Base-by-base conservation (phyloP, 2,113 vertebrate genomes). In the Bagarius yarrelli region DNA sequence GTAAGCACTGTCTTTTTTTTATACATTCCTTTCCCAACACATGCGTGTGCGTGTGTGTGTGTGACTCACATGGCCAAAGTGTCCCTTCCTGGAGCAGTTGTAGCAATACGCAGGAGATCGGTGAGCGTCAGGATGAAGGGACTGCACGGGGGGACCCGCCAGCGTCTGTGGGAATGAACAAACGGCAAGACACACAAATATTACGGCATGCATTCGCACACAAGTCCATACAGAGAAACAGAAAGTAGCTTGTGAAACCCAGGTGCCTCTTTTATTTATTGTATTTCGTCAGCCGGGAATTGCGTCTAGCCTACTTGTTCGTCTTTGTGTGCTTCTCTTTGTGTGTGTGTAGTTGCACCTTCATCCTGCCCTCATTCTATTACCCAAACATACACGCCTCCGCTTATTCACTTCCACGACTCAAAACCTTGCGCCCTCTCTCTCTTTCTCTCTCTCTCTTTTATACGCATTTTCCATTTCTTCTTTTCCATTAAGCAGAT, bases 21-120 rank as follows among this genome's bases (percentile, higher is more conserved):
- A 16, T 32, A 12, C 13, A 25, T 14, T 13, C 44, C 11, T 47
- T 47, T 47, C 44, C 9, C 5, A n/a, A n/a, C n/a, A n/a, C n/a
- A 40, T 32, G 25, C 50, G 44, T 50, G 57, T 75, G 59, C 32
- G 34, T 27, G 53, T 36, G 72, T 74, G 50, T 74, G 34, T 30
- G 71, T 59, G 30, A 89, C 93, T 92, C 84, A 94, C 93, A 34
- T 90, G 85, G 27, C 93, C 92, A 67, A 91, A 93, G 87, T 94
- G 93, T 83, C 92, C 93, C 76, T 61, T 90, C 27, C n/a, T 82
- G 72, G 92, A 89, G 77, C 93, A 94, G 91, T 94, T 94, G 85
- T 88, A 92, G 83, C 93, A 94, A 88, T 86, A 93, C 13, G 87
- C 87, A 27, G 87, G 81, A 13, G 55, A 87, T 16, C 52, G 78